phyloP scores from a whole-genome alignment of 2,888 invertebrate genomes.

The Chydorus sphaericus region DNA sequence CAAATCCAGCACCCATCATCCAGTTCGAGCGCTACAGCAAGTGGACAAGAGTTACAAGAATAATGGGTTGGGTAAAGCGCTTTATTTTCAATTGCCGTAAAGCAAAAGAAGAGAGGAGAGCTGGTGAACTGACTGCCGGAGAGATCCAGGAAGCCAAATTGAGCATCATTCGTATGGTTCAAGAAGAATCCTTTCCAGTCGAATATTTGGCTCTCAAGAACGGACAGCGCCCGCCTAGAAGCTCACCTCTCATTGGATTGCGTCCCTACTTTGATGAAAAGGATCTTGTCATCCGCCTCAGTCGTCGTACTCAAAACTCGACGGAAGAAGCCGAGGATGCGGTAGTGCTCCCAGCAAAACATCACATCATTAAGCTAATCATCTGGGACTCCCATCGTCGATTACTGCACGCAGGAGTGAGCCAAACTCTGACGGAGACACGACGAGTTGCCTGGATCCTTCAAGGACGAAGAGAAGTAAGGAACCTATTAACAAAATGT shows the following conservation, averaged over 20 bases:
- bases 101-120: background rate
- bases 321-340: background rate
- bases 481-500: conserved; percentile 14
- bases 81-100: background rate
- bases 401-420: conserved; percentile 14
- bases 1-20: background rate
- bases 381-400: background rate
- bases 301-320: background rate
- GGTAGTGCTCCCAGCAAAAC: background rate
- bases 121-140: background rate
- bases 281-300: background rate
- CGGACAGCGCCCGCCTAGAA: background rate
- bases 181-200: background rate
- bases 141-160: background rate
- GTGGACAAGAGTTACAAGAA: background rate
- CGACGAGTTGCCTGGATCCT: conserved; percentile 17
- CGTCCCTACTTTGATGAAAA: background rate
- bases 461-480: conserved; percentile 13
- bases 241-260: background rate
- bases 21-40: background rate
- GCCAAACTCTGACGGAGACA: conserved; percentile 13
- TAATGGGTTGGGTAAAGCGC: background rate
- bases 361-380: background rate
- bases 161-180: background rate
- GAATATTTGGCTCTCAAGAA: background rate